Conservation (phyloP, 30 jellyfish, hydroid and myxozoan species). For the Haliclystus octoradiatus region DNA sequence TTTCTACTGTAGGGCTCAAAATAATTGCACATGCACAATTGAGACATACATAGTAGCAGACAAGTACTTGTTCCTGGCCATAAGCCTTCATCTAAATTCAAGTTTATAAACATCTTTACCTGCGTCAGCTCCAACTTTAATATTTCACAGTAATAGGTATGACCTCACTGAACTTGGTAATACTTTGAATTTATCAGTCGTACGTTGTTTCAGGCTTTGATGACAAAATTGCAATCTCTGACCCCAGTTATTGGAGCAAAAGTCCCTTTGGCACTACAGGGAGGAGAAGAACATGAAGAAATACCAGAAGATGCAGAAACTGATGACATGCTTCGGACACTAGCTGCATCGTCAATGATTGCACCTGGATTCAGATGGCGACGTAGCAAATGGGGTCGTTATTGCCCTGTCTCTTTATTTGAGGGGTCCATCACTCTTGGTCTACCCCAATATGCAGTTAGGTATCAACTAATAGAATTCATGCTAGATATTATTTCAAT, state of each 20-base stretch:
- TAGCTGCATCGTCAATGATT: conserved; percentile 57
- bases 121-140: too few species aligned
- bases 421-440: conserved; percentile 69
- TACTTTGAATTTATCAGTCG: too few species aligned
- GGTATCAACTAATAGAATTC: conserved; percentile 18
- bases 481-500: not conserved
- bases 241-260: conserved; percentile 36
- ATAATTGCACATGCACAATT: too few species aligned
- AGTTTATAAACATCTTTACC: too few species aligned
- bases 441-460: conserved; percentile 78
- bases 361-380: conserved; percentile 95
- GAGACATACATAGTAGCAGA: too few species aligned
- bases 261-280: conserved; percentile 71
- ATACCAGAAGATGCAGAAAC: conserved; percentile 84
- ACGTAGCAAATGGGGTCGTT: conserved; percentile 82
- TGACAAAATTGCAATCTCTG: conserved; percentile 30
- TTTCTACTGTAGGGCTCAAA: too few species aligned
- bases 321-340: conserved; percentile 75
- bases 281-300: conserved; percentile 80
- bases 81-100: too few species aligned
- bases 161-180: too few species aligned
- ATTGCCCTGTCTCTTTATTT: conserved; percentile 82
- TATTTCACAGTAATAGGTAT: too few species aligned
- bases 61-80: too few species aligned
- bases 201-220: conserved; percentile 45